These are phyloP conservation scores for Anhinga anhinga DNA, from an alignment of 2,113 vertebrate species.

Conservation along the genomic window DNA sequence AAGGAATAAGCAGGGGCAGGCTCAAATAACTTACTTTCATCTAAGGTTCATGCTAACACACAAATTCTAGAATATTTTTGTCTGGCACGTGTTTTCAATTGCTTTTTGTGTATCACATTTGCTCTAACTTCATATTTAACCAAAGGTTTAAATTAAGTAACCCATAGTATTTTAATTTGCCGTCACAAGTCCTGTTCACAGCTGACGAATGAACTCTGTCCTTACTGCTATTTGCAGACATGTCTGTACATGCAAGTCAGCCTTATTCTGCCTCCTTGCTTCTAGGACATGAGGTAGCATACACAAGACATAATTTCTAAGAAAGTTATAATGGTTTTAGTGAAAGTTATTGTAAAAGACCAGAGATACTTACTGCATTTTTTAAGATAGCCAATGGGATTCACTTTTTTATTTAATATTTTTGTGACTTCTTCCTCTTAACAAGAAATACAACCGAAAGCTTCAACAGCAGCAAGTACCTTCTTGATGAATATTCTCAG, in stretches of 20 bases:
- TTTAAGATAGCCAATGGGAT: rapidly evolving
- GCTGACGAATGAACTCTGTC: conserved; percentile 18
- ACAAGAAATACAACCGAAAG: neutral
- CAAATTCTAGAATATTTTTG: neutral
- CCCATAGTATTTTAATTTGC: neutral
- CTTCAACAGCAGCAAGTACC: neutral
- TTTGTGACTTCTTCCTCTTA: neutral
- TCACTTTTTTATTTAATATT: neutral
- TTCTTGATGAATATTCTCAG: neutral
- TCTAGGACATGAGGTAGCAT: neutral
- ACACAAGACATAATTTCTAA: neutral
- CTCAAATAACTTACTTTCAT: neutral
- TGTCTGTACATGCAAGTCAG: neutral
- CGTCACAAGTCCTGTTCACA: neutral
- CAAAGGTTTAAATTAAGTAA: conserved; percentile 39
- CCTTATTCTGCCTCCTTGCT: neutral
- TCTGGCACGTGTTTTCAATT: neutral
- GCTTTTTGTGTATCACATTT: conserved; percentile 12
- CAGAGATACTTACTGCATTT: neutral
- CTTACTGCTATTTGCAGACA: neutral
- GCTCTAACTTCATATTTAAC: neutral
- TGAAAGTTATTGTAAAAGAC: neutral
- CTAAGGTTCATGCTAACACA: neutral
- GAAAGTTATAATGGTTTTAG: neutral
- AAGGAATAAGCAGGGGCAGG: neutral